Evolutionary conservation across 2,888 invertebrate genomes (phyloP).

Genomic region (Plebejus melissa): DNA sequence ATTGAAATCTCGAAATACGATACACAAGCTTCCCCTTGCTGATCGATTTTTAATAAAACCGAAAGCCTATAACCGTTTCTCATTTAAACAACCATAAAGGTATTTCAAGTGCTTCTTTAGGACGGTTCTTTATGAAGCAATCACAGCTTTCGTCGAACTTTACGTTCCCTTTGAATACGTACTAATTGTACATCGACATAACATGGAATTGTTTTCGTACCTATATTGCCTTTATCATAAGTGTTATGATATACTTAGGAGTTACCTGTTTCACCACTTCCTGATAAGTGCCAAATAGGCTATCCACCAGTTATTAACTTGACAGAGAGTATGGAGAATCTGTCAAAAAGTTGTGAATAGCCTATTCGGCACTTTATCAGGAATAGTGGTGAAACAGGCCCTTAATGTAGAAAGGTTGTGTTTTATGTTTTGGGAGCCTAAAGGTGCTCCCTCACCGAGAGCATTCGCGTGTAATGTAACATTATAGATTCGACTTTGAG

Average conservation of each 20-base stretch:
- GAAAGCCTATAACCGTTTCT: constrained; percentile 39
- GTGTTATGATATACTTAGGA: not conserved
- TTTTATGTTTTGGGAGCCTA: not conserved
- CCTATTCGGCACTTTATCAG: no score
- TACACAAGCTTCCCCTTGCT: not conserved
- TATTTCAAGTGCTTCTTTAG: constrained; percentile 49
- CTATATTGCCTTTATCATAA: constrained; percentile 3
- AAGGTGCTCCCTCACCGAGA: no score
- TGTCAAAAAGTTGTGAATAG: no score
- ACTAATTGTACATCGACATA: no score
- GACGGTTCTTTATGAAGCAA: constrained; percentile 57
- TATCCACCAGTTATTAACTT: no score
- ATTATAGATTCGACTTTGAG: no score
- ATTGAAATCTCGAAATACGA: not conserved
- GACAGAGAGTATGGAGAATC: no score
- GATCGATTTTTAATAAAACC: constrained; percentile 28
- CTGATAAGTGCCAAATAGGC: no score
- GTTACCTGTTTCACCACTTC: no score
- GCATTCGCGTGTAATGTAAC: no score
- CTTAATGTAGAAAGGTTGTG: not conserved
- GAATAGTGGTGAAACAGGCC: no score
- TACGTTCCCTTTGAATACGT: constrained; percentile 58
- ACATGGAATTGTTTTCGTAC: constrained; percentile 58
- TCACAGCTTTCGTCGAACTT: constrained; percentile 57
- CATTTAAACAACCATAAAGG: constrained; percentile 45